These are phyloP conservation scores for Cardiocondyla obscurior DNA, from an alignment of 1,140 invertebrate genomes.

Conservation along the genomic window DNA sequence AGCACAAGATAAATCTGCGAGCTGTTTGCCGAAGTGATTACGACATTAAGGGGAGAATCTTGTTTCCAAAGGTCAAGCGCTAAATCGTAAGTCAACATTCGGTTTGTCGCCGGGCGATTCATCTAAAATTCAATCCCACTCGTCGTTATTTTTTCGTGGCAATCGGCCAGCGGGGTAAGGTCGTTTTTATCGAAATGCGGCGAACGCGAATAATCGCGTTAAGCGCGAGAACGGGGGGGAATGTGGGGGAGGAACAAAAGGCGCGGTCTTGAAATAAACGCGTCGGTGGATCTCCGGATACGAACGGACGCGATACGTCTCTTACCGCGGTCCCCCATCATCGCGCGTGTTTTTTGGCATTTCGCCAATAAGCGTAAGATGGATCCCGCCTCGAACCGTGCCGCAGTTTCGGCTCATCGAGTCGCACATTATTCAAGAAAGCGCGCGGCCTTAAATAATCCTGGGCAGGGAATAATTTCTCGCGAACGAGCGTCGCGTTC, in stretches of 20 bases:
- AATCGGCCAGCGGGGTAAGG: background rate
- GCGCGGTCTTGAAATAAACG: constrained; percentile 21
- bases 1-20: background rate
- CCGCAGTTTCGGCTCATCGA: constrained; percentile 53
- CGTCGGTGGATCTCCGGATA: background rate
- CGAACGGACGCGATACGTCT: constrained; percentile 19
- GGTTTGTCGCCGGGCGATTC: constrained; percentile 1
- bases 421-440: constrained; percentile 57
- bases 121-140: constrained; percentile 11
- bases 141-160: background rate
- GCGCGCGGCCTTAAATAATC: constrained; percentile 45
- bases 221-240: no score
- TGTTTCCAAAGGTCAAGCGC: constrained; percentile 21
- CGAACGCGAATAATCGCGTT: background rate
- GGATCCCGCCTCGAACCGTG: constrained; percentile 38
- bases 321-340: constrained; percentile 11
- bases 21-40: constrained; percentile 15
- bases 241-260: constrained; percentile 14
- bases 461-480: constrained; percentile 32
- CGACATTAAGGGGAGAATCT: constrained; percentile 38
- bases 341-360: constrained; percentile 41
- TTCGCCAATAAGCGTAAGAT: constrained; percentile 53
- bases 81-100: constrained; percentile 23
- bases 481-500: background rate
- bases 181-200: background rate